Percentiles rank a stretch among this genome's conserved stretches.
Evolutionary conservation across 2,113 vertebrate species (phyloP).

Genomic region (Corythornis madagascariensis): DNA sequence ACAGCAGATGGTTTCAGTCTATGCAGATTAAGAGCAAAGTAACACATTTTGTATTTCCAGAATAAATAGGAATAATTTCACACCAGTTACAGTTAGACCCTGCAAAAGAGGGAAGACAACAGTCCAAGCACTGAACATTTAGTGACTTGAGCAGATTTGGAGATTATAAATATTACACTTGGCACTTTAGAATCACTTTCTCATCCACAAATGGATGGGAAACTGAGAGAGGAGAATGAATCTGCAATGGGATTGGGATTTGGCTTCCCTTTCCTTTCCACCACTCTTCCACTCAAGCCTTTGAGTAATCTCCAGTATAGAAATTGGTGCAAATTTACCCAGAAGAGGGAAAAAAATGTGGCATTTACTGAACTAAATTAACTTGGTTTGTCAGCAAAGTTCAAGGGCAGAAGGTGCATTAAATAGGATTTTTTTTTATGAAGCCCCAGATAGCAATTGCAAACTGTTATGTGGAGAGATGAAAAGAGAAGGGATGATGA

Average conservation of each 20-base stretch:
- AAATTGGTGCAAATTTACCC: background rate
- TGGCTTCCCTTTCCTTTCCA: background rate
- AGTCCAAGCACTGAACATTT: background rate
- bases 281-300: background rate
- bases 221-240: background rate
- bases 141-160: slow-evolving; percentile 2
- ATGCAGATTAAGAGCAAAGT: slow-evolving; percentile 49
- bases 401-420: background rate
- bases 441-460: background rate
- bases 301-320: background rate
- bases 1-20: slow-evolving; percentile 49
- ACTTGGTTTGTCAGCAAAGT: background rate
- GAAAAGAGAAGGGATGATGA: background rate
- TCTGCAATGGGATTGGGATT: background rate
- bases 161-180: slow-evolving; percentile 38
- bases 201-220: background rate
- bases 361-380: background rate
- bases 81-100: background rate
- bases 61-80: slow-evolving; percentile 56
- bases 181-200: background rate
- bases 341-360: background rate
- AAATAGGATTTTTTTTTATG: background rate
- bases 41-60: slow-evolving; percentile 53
- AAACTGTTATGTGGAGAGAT: background rate
- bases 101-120: background rate